Evolutionary conservation across 2,888 invertebrate species (phyloP), one percentile per base, ranked within the genome.

Genomic region (Diadegma fenestrale): DNA sequence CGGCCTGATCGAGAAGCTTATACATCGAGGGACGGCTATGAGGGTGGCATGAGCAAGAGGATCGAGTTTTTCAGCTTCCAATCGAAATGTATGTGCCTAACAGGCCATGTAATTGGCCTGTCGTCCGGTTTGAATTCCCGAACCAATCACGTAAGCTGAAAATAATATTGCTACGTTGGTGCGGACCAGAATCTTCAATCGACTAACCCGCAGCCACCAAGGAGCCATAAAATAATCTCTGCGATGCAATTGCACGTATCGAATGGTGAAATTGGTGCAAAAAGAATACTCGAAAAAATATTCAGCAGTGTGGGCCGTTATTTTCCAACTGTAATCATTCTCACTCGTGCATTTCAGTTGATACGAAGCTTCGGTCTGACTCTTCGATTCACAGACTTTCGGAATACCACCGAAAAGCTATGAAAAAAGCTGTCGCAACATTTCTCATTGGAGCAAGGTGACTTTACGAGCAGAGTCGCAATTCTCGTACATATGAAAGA

Each of bases 91-190:
- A 66, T 80, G 87, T 78, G 82, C 41, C 83, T 78, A 80, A 77
- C 80, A 77, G 64, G 75, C 80, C 80, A 80, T 82, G 85, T 85
- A 85, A 87, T 87, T 87, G 86, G 33, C 41, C 80, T 80, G 84
- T 84, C 79, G 81, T 58, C 61, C 69, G 45, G 61, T 58, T 48
- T 66, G 41, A 30, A 48, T 69, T 76, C 41, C 41, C 33, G 61
- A 51, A 14, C 69, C 69, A 63, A 80, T 80, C 72, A 73, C 43
- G 19, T 69, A 58, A 19, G 37, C 30, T 64, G 33, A 37, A 66
- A 54, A 80, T 80, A 54, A 80, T 80, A 66, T 48, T 37, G 63
- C 30, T 14, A 17, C 37, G 66, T 51, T 69, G 22, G 14, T 6
- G 26, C 26, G 22, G 58, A 17, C 43, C 17, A 5, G 73, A 58